A percentile compares a stretch with the other conserved stretches of the same genome.
phyloP scores from a whole-genome alignment of 2,797 vertebrate genomes.

The Hybognathus amarus region DNA sequence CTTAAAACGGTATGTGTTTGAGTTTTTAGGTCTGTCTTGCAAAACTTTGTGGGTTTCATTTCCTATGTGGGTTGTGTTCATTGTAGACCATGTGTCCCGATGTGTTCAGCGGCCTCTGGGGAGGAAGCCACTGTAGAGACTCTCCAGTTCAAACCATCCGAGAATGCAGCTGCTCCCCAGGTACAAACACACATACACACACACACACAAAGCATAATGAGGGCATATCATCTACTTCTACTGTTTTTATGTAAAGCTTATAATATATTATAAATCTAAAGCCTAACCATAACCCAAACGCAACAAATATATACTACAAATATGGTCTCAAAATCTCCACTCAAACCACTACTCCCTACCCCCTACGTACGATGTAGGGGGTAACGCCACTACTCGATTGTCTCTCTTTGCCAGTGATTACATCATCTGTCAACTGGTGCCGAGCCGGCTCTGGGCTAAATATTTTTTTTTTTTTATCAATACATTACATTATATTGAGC shows the following conservation, averaged over 20 bases:
- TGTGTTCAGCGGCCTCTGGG: slow-evolving; percentile 92
- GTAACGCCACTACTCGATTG: too few relatives aligned
- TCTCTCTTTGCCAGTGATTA: too few relatives aligned
- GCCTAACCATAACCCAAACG: not conserved
- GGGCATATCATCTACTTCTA: not conserved
- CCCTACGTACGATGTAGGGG: too few relatives aligned
- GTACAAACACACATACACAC: slow-evolving; percentile 68
- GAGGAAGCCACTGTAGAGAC: slow-evolving; percentile 92
- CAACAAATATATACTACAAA: too few relatives aligned
- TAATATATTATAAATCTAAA: not conserved
- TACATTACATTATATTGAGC: too few relatives aligned
- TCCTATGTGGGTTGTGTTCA: not conserved
- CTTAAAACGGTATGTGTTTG: not conserved
- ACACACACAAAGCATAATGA: slow-evolving; percentile 14
- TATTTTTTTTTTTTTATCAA: too few relatives aligned
- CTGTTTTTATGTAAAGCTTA: not conserved
- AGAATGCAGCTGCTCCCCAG: slow-evolving; percentile 87
- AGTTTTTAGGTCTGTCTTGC: not conserved
- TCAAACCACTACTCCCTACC: too few relatives aligned
- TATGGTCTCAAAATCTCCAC: too few relatives aligned
- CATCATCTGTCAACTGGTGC: too few relatives aligned
- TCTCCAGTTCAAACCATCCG: slow-evolving; percentile 91
- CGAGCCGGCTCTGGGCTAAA: too few relatives aligned
- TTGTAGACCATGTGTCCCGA: slow-evolving; percentile 95
- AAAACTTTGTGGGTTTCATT: not conserved